phyloP scores from a whole-genome alignment of 2,113 vertebrate genomes.

The Pomatorhinus ruficollis region DNA sequence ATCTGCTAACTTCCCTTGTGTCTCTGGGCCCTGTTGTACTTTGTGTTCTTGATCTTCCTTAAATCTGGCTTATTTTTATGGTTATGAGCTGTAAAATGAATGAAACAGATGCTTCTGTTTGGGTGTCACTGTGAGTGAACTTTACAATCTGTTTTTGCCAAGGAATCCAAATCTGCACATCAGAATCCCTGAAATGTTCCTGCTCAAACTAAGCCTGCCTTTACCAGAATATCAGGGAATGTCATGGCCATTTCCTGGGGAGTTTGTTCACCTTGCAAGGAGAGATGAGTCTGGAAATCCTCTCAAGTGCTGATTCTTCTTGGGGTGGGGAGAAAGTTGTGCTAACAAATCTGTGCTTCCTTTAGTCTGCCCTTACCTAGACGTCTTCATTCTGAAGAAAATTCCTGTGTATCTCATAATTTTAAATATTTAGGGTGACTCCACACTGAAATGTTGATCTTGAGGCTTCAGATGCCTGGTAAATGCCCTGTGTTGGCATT shows the following conservation, averaged over 20 bases:
- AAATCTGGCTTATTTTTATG: neutral
- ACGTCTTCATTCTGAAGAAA: neutral
- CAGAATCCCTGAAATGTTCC: neutral
- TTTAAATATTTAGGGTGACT: neutral
- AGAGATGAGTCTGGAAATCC: neutral
- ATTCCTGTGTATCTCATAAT: neutral
- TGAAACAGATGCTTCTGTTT: neutral
- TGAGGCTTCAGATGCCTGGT: neutral
- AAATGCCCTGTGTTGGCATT: neutral
- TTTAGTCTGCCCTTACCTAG: neutral
- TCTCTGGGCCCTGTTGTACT: neutral
- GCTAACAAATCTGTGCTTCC: neutral
- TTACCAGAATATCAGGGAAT: neutral
- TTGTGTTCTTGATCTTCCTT: neutral
- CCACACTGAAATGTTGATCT: rapidly evolving
- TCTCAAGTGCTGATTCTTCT: neutral
- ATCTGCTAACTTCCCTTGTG: neutral
- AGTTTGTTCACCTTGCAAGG: neutral
- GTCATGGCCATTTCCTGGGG: neutral
- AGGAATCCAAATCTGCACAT: neutral
- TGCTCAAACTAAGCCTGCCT: neutral
- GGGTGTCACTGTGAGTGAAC: neutral
- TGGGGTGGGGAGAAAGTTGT: neutral
- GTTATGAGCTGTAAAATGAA: neutral
- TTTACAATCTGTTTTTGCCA: neutral